These are phyloP conservation scores for Caenorhabditis macrosperma DNA, from an alignment of 2,888 invertebrate genomes.

Conservation along the genomic window DNA sequence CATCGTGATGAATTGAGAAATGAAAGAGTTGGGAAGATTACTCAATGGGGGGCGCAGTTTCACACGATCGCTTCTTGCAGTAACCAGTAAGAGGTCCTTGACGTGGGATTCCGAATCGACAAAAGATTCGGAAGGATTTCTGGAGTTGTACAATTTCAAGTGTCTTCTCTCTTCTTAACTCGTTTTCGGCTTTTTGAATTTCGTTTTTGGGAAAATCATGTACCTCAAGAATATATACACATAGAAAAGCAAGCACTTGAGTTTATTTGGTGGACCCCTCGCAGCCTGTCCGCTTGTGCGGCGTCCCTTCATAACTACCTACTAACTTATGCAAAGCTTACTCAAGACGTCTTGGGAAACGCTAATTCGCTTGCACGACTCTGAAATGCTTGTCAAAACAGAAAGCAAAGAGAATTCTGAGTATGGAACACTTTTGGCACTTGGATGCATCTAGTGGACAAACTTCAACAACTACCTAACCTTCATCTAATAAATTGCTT, in stretches of 20 bases:
- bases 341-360: slow-evolving; percentile 41
- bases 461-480: slow-evolving; percentile 33
- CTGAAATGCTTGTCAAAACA: slow-evolving; percentile 41
- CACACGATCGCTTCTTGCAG: slow-evolving; percentile 43
- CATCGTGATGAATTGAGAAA: slow-evolving; percentile 38
- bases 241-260: slow-evolving; percentile 37
- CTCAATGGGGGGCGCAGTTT: slow-evolving; percentile 22
- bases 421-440: slow-evolving; percentile 21
- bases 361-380: slow-evolving; percentile 41
- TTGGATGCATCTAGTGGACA: too few relatives aligned
- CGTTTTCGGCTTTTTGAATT: slow-evolving; percentile 28
- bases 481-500: slow-evolving; percentile 48
- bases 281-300: too few relatives aligned
- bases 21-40: slow-evolving; percentile 17
- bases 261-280: slow-evolving; percentile 21
- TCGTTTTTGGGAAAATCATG: slow-evolving; percentile 37
- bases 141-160: slow-evolving; percentile 50
- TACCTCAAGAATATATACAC: slow-evolving; percentile 12
- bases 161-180: slow-evolving; percentile 8
- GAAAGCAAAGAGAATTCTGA: slow-evolving; percentile 1
- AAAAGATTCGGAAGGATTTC: slow-evolving; percentile 12
- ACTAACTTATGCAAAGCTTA: slow-evolving; percentile 62
- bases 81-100: slow-evolving; percentile 29
- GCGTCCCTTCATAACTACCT: slow-evolving; percentile 42
- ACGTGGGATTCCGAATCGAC: slow-evolving; percentile 26